Conservation (phyloP, 2,888 invertebrate species). For the Empis stercorea region DNA sequence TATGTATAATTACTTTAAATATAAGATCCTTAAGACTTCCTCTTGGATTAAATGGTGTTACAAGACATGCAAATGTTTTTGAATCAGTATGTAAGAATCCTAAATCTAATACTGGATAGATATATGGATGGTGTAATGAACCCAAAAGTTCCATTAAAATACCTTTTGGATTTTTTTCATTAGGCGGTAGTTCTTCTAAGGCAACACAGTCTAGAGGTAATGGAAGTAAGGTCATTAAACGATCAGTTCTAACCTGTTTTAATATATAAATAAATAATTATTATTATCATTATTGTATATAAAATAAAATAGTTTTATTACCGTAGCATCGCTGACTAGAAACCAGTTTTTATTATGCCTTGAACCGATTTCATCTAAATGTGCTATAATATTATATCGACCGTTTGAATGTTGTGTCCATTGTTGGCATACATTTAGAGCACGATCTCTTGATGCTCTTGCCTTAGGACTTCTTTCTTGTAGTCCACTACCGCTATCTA, state of each 20-base stretch:
- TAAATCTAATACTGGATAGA: conserved; percentile 77
- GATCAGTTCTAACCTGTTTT: conserved; percentile 35
- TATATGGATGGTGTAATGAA: conserved; percentile 82
- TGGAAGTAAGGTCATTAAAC: conserved; percentile 34
- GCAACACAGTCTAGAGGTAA: conserved; percentile 36
- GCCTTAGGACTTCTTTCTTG: conserved; percentile 51
- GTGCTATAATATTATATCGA: conserved; percentile 66
- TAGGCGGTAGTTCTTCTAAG: conserved; percentile 38
- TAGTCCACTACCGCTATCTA: conserved; percentile 43
- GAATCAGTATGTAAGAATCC: conserved; percentile 51
- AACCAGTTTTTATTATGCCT: conserved; percentile 86
- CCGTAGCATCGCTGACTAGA: conserved; percentile 68
- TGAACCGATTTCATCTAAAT: conserved; percentile 71
- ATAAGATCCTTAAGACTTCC: conserved; percentile 85
- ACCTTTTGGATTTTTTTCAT: conserved; percentile 47
- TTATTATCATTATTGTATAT: too few relatives aligned
- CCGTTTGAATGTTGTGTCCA: conserved; percentile 43
- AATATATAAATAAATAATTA: conserved; percentile 1
- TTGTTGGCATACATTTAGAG: conserved; percentile 49
- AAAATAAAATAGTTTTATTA: conserved; percentile 18
- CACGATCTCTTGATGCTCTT: conserved; percentile 49
- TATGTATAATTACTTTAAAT: conserved; percentile 53
- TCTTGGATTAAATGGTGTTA: conserved; percentile 69
- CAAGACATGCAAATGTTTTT: conserved; percentile 54
- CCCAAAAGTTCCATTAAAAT: conserved; percentile 72